Evolutionary conservation across 2,113 vertebrate genomes (phyloP), one percentile per base, ranked within the genome.

Genomic region (Silurus meridionalis): DNA sequence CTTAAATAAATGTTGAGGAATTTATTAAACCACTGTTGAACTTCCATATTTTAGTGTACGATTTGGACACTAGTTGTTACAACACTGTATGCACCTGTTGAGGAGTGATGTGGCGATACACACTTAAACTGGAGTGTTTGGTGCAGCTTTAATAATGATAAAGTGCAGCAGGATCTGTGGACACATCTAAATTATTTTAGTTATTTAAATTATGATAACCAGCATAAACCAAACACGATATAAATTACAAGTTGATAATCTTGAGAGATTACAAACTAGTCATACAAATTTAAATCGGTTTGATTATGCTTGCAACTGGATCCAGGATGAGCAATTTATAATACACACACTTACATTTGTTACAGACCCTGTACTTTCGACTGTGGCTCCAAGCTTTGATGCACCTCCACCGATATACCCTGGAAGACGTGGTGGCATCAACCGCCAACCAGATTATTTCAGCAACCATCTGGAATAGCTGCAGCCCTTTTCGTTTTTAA

Each of bases 401-500:
- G 11, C 8, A 48, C 14, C 28, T 83, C 53, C 37, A 75, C 53
- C 71, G 46, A 48, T 75, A 13, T 46, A 52, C 52, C 52, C 6
- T 63, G 13, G n/a, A 3, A 75, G 10, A 60, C 83, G 21, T 52
- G 0, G 10, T 53, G 80, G 19, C 8, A 21, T 0, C 3, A 69
- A 88, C 0, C 48, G 46, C 23, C 79, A 88, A 83, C 91, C 89
- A 71, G 92, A 93, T 82, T 25, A 63, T 52, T 88, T 93, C 55
- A 84, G 6, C 83, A 93, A 92, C 84, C 87, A 64, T 69, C 74
- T 92, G 87, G 88, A 75, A 82, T 93, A 80, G 90, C 23, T 25
- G 17, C 67, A 55, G 80, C 9, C 25, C 78, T 64, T 57, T 28
- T 23, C 48, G 21, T 58, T 8, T 78, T 15, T 15, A 46, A 9